Conservation (phyloP, 2,888 invertebrate genomes). For the Hemistola chrysoprasaria region DNA sequence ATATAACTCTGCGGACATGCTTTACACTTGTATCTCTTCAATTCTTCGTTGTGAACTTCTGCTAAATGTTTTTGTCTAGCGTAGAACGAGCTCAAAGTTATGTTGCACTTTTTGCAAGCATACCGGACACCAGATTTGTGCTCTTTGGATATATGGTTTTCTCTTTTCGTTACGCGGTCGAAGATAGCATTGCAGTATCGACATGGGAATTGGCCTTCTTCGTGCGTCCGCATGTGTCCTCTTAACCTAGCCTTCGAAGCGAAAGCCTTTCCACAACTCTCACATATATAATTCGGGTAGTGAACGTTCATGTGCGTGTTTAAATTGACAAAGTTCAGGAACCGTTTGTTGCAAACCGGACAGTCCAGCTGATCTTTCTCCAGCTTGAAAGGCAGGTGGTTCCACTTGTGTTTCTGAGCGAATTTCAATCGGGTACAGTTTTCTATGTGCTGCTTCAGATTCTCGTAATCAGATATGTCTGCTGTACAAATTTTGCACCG, state of each 20-base stretch:
- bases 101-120: slow-evolving; percentile 67
- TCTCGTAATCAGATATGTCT: slow-evolving; percentile 52
- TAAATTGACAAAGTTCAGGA: slow-evolving; percentile 66
- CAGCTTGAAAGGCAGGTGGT: slow-evolving; percentile 65
- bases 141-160: slow-evolving; percentile 72
- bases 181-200: slow-evolving; percentile 63
- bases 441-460: slow-evolving; percentile 54
- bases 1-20: slow-evolving; percentile 73
- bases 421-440: slow-evolving; percentile 51
- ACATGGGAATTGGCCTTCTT: slow-evolving; percentile 70
- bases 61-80: slow-evolving; percentile 72
- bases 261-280: slow-evolving; percentile 78
- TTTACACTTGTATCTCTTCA: slow-evolving; percentile 73
- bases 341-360: slow-evolving; percentile 65
- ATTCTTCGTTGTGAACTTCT: slow-evolving; percentile 69
- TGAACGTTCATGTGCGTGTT: slow-evolving; percentile 80
- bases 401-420: slow-evolving; percentile 40
- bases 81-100: slow-evolving; percentile 67
- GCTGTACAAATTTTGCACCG: slow-evolving; percentile 63
- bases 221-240: slow-evolving; percentile 78
- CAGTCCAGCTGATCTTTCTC: slow-evolving; percentile 74
- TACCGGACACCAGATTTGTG: slow-evolving; percentile 70
- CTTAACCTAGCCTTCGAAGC: slow-evolving; percentile 73
- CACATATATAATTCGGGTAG: slow-evolving; percentile 75
- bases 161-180: slow-evolving; percentile 67